Base-by-base conservation (phyloP, 2,113 vertebrate species). In the Dasyprocta punctata region DNA sequence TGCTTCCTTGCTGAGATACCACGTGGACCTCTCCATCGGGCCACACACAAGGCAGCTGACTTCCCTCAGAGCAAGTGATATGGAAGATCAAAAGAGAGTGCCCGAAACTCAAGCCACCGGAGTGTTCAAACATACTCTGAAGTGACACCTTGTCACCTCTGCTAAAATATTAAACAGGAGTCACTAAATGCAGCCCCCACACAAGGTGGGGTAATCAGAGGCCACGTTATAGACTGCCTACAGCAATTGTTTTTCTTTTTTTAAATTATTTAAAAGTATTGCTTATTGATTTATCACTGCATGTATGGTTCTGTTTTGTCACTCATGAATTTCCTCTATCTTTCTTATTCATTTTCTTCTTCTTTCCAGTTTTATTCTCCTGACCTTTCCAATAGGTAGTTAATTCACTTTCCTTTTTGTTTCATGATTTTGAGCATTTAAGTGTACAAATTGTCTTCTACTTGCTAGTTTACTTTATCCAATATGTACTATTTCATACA, bases 1-100 rank as follows among this genome's bases (percentile, higher is more conserved):
- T 26, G 7, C 86, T 86, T 9, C 22, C 33, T 65, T 30, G 13
- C 12, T 24, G 41, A 41, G 38, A 30, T 49, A 19, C 33, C 3
- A 8, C 1, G 0, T 47, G 30, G 54, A 10, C 1, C 9, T 49
- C 11, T 65, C 4, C 44, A 61, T 5, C 33, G 7, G 13, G 56
- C 16, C 44, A 20, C 69, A 65, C 41, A 30, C 19, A 58, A 16
- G 11, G 13, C 28, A 52, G 11, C 16, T 38, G 24, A 12, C 5
- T 56, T 89, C 16, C 20, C 26, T 86, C 1, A 8, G 16, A 77
- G 28, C 26, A 67, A 69, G 24, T 60, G 49, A 82, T 67, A 4
- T n/a, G 44, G 75, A 89, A 60, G 9, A 82, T 19, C 12, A 2
- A 12, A 33, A 65, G 36, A 47, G 8, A 44, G 3, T 38, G 5